Evolutionary conservation across 2,888 invertebrate species (phyloP).

Genomic region (Papilio protenor): DNA sequence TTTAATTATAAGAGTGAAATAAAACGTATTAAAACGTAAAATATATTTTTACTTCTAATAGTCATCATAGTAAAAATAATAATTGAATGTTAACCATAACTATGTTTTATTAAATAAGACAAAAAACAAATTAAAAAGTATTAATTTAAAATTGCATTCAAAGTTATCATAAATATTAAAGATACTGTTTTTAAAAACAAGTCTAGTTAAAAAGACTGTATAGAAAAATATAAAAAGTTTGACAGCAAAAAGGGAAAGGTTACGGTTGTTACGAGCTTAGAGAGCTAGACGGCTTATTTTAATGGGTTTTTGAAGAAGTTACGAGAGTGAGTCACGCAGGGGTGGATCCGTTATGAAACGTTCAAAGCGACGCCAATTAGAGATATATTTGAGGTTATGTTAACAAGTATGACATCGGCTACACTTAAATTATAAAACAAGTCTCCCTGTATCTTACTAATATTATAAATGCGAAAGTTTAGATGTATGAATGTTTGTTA

Average conservation of each 20-base stretch:
- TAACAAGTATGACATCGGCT: constrained; percentile 6
- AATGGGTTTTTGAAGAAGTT: constrained; percentile 46
- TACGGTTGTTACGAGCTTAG: neutral
- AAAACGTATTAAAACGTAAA: too few relatives aligned
- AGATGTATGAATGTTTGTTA: too few relatives aligned
- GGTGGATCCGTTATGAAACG: constrained; percentile 50
- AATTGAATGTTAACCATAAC: too few relatives aligned
- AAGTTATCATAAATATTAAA: neutral
- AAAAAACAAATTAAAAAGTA: too few relatives aligned
- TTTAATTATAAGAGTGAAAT: too few relatives aligned
- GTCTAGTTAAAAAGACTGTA: neutral
- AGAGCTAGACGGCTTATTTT: constrained; percentile 29
- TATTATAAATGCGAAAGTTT: too few relatives aligned
- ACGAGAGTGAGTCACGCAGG: constrained; percentile 52
- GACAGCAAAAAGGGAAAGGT: constrained; percentile 23
- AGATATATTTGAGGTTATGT: neutral
- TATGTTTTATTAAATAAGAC: too few relatives aligned
- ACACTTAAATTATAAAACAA: neutral
- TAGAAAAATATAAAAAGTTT: constrained; percentile 39
- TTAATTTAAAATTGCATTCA: too few relatives aligned
- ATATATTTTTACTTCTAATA: too few relatives aligned
- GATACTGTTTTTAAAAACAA: neutral
- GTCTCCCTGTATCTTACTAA: neutral
- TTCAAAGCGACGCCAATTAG: constrained; percentile 36
- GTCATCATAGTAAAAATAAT: too few relatives aligned